Evolutionary conservation across 2,797 vertebrate species (phyloP).

Genomic region (Gallinago nigripennis): DNA sequence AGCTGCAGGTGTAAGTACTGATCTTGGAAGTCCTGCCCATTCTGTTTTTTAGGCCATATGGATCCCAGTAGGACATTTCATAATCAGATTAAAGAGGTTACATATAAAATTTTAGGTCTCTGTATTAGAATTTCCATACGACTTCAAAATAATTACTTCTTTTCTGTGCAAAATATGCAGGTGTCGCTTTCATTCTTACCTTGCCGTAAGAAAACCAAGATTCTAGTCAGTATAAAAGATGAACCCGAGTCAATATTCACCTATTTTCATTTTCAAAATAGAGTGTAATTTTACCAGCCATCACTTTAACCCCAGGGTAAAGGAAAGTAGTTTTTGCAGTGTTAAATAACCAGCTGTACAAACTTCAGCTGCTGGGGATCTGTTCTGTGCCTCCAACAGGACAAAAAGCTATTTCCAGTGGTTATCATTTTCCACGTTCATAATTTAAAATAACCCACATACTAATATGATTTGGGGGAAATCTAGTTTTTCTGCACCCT

Average conservation of each 20-base stretch:
- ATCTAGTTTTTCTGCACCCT: background rate
- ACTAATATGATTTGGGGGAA: background rate
- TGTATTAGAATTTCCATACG: background rate
- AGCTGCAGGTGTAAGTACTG: background rate
- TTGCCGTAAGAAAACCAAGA: background rate
- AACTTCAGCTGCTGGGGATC: background rate
- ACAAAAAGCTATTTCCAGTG: background rate
- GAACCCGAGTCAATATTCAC: background rate
- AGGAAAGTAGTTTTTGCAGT: background rate
- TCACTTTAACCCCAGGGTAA: background rate
- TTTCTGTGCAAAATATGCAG: background rate
- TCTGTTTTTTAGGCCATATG: background rate
- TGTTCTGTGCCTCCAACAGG: background rate
- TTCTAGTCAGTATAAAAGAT: background rate
- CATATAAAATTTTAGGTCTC: background rate
- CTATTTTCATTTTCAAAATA: background rate
- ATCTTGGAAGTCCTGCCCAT: background rate
- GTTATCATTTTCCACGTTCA: background rate
- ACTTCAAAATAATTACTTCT: background rate
- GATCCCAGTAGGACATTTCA: background rate
- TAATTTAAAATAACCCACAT: background rate
- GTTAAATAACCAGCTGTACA: background rate
- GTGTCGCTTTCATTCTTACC: background rate
- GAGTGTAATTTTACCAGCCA: background rate
- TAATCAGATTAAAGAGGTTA: background rate